These are phyloP conservation scores for Cheilosia impressa DNA, from an alignment of 2,888 invertebrate genomes.

Conservation along the genomic window DNA sequence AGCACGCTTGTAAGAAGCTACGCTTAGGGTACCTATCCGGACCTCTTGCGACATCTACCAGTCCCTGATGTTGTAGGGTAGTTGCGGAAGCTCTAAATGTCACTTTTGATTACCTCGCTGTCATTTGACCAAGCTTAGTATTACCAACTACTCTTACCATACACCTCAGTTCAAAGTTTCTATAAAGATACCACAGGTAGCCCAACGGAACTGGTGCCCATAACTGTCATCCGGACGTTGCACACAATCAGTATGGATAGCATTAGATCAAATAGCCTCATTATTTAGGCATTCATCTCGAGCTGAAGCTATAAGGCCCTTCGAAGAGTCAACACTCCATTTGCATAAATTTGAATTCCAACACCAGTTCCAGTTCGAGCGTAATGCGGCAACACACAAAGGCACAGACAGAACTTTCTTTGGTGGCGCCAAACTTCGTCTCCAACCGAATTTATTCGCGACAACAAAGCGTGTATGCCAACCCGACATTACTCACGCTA, in stretches of 20 bases:
- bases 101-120: too few relatives aligned
- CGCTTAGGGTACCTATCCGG: too few relatives aligned
- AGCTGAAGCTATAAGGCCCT: conserved; percentile 15
- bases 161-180: too few relatives aligned
- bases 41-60: too few relatives aligned
- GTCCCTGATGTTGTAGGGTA: too few relatives aligned
- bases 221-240: too few relatives aligned
- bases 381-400: conserved; percentile 12
- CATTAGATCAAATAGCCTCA: conserved; percentile 6
- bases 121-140: too few relatives aligned
- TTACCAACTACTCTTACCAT: too few relatives aligned
- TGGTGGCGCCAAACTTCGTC: conserved; percentile 53
- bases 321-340: conserved; percentile 42
- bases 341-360: conserved; percentile 58
- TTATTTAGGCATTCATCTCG: conserved; percentile 32
- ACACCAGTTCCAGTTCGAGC: conserved; percentile 8
- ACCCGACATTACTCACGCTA: conserved; percentile 45
- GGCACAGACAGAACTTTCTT: conserved; percentile 56
- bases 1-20: too few relatives aligned
- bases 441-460: conserved; percentile 18
- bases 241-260: background rate
- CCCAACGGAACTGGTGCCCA: too few relatives aligned
- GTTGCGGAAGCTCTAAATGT: too few relatives aligned
- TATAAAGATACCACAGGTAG: too few relatives aligned
- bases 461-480: conserved; percentile 7